Evolutionary conservation across 2,113 vertebrate genomes (phyloP).

Genomic region (Dermatemys mawii): DNA sequence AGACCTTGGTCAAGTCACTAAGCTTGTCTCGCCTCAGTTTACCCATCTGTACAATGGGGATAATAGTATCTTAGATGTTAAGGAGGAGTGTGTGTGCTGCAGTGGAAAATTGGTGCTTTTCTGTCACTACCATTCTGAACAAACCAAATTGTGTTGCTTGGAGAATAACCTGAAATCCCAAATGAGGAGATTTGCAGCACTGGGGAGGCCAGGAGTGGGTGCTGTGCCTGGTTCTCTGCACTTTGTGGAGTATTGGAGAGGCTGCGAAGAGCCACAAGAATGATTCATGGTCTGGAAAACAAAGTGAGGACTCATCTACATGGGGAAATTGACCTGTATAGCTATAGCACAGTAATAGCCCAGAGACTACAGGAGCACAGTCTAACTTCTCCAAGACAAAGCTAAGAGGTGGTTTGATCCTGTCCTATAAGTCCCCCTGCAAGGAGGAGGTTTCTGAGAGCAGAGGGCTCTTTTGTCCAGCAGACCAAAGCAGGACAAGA

Average conservation of each 20-base stretch:
- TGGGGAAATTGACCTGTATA: neutral
- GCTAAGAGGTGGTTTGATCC: neutral
- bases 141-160: neutral
- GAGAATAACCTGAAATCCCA: too few species aligned
- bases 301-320: neutral
- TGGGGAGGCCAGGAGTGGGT: neutral
- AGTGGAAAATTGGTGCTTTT: neutral
- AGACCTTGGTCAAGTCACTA: neutral
- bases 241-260: neutral
- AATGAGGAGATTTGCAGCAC: too few species aligned
- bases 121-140: neutral
- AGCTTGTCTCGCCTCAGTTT: neutral
- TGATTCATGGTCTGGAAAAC: neutral
- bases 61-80: neutral
- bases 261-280: neutral
- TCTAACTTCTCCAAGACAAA: neutral
- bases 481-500: neutral
- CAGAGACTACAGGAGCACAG: neutral
- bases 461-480: neutral
- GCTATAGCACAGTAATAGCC: neutral
- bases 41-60: neutral
- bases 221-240: too few species aligned
- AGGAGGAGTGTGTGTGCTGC: neutral
- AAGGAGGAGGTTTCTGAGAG: neutral
- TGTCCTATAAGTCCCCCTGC: too few species aligned